phyloP scores from a whole-genome alignment of 1,140 invertebrate species.

The Scylla paramamosain region DNA sequence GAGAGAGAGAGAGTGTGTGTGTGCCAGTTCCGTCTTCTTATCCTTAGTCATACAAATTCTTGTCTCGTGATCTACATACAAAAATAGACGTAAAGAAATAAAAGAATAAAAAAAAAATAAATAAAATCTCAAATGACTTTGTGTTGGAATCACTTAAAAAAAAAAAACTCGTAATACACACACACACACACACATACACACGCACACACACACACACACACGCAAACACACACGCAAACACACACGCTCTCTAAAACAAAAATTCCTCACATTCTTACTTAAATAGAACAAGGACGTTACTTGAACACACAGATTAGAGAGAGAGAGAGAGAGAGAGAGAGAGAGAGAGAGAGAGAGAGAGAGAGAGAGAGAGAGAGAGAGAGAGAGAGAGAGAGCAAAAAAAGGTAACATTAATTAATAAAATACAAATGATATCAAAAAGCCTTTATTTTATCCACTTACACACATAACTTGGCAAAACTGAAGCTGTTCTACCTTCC shows the following conservation, averaged over 20 bases:
- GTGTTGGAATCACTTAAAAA: no score
- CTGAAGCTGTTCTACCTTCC: neutral
- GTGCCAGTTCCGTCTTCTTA: neutral
- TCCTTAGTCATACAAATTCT: neutral
- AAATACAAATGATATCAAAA: neutral
- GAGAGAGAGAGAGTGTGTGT: neutral
- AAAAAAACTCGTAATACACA: neutral
- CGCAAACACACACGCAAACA: constrained; percentile 22
- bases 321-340: neutral
- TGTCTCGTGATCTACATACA: neutral
- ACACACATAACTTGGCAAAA: neutral
- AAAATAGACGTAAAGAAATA: neutral
- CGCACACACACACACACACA: constrained; percentile 40
- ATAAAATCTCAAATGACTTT: no score
- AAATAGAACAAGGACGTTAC: neutral
- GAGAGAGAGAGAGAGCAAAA: neutral
- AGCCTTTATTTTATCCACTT: neutral
- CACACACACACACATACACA: constrained; percentile 36
- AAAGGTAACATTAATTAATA: neutral
- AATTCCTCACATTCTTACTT: neutral
- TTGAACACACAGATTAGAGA: neutral
- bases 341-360: neutral
- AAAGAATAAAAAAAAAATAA: neutral
- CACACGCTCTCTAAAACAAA: constrained; percentile 29
- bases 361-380: neutral